Base-by-base conservation (phyloP, 2,797 vertebrate species). In the Typhlichthys subterraneus region DNA sequence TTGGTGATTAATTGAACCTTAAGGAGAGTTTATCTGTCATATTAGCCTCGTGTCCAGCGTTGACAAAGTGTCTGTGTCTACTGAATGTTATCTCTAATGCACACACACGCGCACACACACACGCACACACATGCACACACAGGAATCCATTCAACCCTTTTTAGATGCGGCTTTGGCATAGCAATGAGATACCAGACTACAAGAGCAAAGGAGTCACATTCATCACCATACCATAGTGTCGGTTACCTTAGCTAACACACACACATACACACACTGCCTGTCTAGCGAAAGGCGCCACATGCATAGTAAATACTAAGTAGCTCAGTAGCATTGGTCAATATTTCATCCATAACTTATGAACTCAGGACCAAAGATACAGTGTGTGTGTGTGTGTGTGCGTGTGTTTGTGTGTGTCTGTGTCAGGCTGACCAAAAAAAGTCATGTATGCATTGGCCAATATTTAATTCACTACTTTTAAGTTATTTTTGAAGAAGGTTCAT, bases 151-250 rank as follows among this genome's bases (percentile, higher is more conserved):
- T 73, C 60, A 58, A 62, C 53, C 49, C 56, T 57, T 63, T 23
- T 2, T 66, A 70, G 74, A 76, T 57, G 61, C 72, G 81, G 76
- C 70, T 61, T 76, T 59, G 74, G 83, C 83, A 86, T 85, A 81
- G 71, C 85, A 88, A 90, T 88, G 86, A 91, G 89, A 85, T 79
- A 72, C 70, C 57, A 50, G 67, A 57, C 69, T 61, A 55, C 38
- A 66, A 69, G 75, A 74, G 82, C 80, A 77, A 85, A 83, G 82
- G 77, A 70, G 63, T 63, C 63, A 82, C 82, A 89, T 91, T 90
- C 81, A 90, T 91, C 88, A 90, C 83, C 66, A 58, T 78, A 69
- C 65, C 10, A 2, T 55, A 75, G 76, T 82, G 83, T 85, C 83
- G 74, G 79, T 73, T 81, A 31, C 58, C 55, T 15, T 14, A 69